Conservation (phyloP, 2,113 vertebrate genomes). For the Caloenas nicobarica region DNA sequence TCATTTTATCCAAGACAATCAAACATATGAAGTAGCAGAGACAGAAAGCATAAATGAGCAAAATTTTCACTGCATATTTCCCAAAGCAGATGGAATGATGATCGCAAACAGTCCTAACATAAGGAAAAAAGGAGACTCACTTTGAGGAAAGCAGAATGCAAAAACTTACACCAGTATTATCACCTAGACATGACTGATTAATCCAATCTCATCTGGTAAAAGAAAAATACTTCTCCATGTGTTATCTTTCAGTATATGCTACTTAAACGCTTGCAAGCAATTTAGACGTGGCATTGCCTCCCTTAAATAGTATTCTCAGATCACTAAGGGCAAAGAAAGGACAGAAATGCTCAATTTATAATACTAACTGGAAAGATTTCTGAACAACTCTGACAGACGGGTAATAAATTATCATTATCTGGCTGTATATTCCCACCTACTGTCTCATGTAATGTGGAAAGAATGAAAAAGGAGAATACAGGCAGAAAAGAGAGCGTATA, state of each 20-base stretch:
- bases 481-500: neutral
- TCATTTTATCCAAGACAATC: neutral
- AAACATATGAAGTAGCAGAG: neutral
- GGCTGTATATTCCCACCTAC: conserved; percentile 11
- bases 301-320: neutral
- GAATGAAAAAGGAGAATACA: neutral
- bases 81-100: neutral
- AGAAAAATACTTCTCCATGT: neutral
- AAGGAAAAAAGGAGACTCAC: neutral
- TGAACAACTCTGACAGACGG: neutral
- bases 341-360: neutral
- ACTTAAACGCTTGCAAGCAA: neutral
- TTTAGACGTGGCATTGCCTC: neutral
- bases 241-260: neutral
- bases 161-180: neutral
- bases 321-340: neutral
- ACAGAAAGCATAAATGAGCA: neutral
- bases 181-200: neutral
- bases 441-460: conserved; percentile 35
- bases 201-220: neutral
- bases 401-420: conserved; percentile 29
- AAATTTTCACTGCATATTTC: neutral
- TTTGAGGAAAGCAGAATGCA: neutral
- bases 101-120: neutral
- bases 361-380: neutral